Conservation (phyloP, 2,113 vertebrate genomes). For the Lethenteron camtschaticum region DNA sequence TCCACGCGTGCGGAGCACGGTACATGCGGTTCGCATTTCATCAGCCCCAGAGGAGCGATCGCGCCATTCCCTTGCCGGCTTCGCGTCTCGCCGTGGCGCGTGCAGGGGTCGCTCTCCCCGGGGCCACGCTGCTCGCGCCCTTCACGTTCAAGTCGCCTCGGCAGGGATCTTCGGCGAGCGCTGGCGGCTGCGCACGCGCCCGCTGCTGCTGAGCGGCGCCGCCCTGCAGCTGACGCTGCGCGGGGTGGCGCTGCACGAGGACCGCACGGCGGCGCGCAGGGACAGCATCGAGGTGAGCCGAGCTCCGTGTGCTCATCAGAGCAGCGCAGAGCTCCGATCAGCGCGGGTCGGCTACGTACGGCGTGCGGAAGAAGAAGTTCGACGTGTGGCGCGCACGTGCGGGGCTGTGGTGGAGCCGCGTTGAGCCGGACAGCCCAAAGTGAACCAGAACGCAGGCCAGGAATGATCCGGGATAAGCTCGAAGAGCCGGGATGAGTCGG, state of each 20-base stretch:
- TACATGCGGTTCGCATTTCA: too few species aligned
- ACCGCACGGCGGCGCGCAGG: slow-evolving; percentile 29
- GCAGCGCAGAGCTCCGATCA: too few species aligned
- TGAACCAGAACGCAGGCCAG: too few species aligned
- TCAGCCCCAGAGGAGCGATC: background rate
- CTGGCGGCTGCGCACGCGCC: slow-evolving; percentile 67
- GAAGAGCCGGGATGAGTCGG: too few species aligned
- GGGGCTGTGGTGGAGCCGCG: too few species aligned
- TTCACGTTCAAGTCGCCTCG: slow-evolving; percentile 47
- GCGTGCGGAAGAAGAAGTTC: too few species aligned
- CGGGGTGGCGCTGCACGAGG: slow-evolving; percentile 41
- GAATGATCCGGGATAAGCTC: too few species aligned
- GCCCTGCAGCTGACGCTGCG: slow-evolving; percentile 43
- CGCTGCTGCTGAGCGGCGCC: slow-evolving; percentile 48
- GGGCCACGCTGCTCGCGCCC: slow-evolving; percentile 26
- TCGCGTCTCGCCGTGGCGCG: background rate
- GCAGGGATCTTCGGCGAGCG: slow-evolving; percentile 42
- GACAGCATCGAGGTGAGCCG: slow-evolving; percentile 36
- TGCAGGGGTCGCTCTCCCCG: slow-evolving; percentile 49
- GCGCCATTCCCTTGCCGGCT: background rate
- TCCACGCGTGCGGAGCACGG: too few species aligned
- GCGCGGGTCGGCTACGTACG: too few species aligned
- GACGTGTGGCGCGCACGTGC: too few species aligned
- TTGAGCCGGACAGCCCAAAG: too few species aligned
- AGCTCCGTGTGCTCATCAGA: too few species aligned